These are phyloP conservation scores for Chaetops frenatus DNA, from an alignment of 2,113 vertebrate species.

Conservation along the genomic window DNA sequence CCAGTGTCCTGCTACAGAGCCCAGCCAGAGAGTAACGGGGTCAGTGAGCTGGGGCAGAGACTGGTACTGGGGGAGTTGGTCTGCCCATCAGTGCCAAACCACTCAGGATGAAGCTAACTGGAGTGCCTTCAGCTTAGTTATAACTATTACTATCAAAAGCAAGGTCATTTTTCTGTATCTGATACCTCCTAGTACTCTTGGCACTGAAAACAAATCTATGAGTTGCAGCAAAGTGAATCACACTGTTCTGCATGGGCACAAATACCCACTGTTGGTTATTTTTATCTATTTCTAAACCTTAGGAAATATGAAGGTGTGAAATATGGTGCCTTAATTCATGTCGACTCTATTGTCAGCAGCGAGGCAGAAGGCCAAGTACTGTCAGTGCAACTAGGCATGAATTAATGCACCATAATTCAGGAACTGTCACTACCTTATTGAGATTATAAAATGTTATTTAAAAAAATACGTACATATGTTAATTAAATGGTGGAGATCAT, in stretches of 20 bases:
- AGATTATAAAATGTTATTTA: conserved; percentile 29
- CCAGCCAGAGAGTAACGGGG: not conserved
- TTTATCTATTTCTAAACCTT: conserved; percentile 17
- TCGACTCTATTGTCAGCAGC: conserved; percentile 15
- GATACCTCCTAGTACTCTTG: not conserved
- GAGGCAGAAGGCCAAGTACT: conserved; percentile 38
- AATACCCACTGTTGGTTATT: not conserved
- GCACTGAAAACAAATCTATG: not conserved
- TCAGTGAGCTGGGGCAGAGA: not conserved
- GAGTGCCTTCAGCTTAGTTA: not conserved
- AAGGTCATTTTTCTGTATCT: not conserved
- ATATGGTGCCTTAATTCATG: conserved; percentile 46
- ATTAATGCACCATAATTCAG: conserved; percentile 40
- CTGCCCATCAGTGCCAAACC: not conserved
- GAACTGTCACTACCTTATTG: conserved; percentile 13
- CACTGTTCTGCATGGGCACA: not conserved
- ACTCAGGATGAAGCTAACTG: not conserved
- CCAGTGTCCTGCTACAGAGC: not conserved
- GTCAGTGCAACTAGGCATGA: conserved; percentile 42
- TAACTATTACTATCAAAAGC: not conserved
- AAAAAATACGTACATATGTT: conserved; percentile 58
- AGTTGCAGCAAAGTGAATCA: not conserved
- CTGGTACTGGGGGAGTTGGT: not conserved
- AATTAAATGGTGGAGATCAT: conserved; percentile 29
- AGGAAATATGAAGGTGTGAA: conserved; percentile 44